Conservation (phyloP, 2,797 vertebrate species). For the Pyrocephalus nanus region DNA sequence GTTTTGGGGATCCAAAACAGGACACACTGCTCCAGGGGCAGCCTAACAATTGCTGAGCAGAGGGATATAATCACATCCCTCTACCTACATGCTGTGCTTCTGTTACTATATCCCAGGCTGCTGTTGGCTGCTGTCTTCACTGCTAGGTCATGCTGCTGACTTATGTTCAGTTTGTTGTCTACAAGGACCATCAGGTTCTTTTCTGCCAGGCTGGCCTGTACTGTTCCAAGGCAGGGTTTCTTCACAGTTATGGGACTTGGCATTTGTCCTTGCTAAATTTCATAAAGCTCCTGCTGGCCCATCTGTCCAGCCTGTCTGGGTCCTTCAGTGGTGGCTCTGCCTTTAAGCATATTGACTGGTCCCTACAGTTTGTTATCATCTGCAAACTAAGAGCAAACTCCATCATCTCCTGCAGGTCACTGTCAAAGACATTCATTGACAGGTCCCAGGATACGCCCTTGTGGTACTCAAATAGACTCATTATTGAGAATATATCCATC, state of each 20-base stretch:
- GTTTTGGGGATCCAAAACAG: neutral
- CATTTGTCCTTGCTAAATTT: neutral
- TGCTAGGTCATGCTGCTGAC: accelerated
- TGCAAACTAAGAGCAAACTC: neutral
- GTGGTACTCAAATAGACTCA: neutral
- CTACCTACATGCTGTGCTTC: neutral
- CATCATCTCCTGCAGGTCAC: neutral
- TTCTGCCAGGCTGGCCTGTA: neutral
- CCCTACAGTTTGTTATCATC: neutral
- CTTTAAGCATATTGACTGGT: neutral
- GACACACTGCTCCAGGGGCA: neutral
- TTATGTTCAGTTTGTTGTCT: neutral
- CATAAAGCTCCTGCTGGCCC: neutral
- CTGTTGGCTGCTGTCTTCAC: neutral
- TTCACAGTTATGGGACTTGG: neutral
- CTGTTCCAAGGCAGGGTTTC: neutral
- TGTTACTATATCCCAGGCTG: neutral
- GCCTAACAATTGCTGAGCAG: neutral
- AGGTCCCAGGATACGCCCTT: neutral
- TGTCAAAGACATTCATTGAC: neutral
- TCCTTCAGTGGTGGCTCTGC: neutral
- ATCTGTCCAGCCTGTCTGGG: neutral
- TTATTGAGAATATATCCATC: neutral
- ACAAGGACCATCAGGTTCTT: neutral
- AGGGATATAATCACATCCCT: neutral